These are phyloP conservation scores for Drosophila limbata DNA, from an alignment of 2,888 invertebrate genomes.

Conservation along the genomic window DNA sequence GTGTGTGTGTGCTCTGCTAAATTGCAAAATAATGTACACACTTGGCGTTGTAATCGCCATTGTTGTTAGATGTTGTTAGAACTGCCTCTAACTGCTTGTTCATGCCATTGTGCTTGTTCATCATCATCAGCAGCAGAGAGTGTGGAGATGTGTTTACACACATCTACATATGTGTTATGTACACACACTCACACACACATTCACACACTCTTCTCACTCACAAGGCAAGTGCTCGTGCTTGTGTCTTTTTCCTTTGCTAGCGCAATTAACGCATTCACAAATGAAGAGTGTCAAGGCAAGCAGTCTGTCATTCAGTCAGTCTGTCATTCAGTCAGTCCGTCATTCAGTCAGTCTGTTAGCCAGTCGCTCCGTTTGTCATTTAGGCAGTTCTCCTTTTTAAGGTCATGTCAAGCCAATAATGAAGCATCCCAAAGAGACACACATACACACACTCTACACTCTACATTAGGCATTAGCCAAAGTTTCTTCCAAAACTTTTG, in stretches of 20 bases:
- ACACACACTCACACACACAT: conserved; percentile 34
- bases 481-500: conserved; percentile 42
- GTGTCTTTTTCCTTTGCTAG: conserved; percentile 59
- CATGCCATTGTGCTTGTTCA: conserved; percentile 77
- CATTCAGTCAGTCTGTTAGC: conserved; percentile 31
- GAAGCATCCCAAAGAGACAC: conserved; percentile 22
- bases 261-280: conserved; percentile 80
- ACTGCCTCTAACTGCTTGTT: conserved; percentile 77
- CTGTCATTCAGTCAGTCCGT: not conserved
- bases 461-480: conserved; percentile 19
- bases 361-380: conserved; percentile 35
- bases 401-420: conserved; percentile 49
- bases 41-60: conserved; percentile 78
- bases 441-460: not conserved
- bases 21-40: conserved; percentile 81
- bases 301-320: conserved; percentile 26
- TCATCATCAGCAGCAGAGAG: conserved; percentile 61
- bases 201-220: not conserved
- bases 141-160: conserved; percentile 46
- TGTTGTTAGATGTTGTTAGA: conserved; percentile 67
- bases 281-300: conserved; percentile 81
- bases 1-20: conserved; percentile 60
- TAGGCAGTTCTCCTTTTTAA: conserved; percentile 37
- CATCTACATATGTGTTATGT: conserved; percentile 42
- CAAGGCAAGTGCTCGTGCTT: conserved; percentile 40